A percentile compares a stretch with the other conserved stretches of the same genome.
Evolutionary conservation across 2,888 invertebrate genomes (phyloP).

Genomic region (Pristionchus entomophagus): DNA sequence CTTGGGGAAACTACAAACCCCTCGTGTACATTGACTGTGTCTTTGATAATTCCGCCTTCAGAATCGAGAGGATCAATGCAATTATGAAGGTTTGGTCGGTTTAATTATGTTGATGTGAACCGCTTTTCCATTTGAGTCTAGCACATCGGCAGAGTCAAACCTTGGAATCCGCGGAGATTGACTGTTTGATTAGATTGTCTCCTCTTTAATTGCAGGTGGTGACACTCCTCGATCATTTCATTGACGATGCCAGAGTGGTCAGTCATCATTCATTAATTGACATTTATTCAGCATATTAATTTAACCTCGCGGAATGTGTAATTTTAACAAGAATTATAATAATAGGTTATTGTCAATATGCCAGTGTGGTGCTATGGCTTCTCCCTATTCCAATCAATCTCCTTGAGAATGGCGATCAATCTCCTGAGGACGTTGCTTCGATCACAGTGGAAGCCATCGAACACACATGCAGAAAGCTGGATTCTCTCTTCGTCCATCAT

Average conservation of each 20-base stretch:
- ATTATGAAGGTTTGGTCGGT: constrained; percentile 52
- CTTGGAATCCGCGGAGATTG: too few species aligned
- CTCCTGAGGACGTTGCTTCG: constrained; percentile 27
- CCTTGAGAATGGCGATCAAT: constrained; percentile 9
- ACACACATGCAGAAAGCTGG: neutral
- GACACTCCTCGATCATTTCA: constrained; percentile 7
- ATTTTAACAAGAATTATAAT: neutral
- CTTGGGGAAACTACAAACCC: constrained; percentile 74
- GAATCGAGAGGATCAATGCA: constrained; percentile 65
- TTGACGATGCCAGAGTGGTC: constrained; percentile 45
- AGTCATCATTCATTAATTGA: too few species aligned
- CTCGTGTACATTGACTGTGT: constrained; percentile 60
- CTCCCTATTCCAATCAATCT: neutral
- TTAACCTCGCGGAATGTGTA: too few species aligned
- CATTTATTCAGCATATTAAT: too few species aligned
- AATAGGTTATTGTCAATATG: too few species aligned
- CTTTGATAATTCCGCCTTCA: constrained; percentile 65
- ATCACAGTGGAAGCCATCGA: constrained; percentile 45
- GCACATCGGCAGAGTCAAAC: too few species aligned
- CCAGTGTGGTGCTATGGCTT: too few species aligned
- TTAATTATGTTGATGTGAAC: too few species aligned
- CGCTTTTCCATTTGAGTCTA: too few species aligned
- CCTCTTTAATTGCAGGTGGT: constrained; percentile 36
- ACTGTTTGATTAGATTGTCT: too few species aligned
- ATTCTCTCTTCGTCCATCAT: constrained; percentile 40